A percentile compares a stretch with the other conserved stretches of the same genome.
These are phyloP conservation scores for Cichlasoma orientale DNA, from an alignment of 2,797 vertebrate species.

Conservation along the genomic window DNA sequence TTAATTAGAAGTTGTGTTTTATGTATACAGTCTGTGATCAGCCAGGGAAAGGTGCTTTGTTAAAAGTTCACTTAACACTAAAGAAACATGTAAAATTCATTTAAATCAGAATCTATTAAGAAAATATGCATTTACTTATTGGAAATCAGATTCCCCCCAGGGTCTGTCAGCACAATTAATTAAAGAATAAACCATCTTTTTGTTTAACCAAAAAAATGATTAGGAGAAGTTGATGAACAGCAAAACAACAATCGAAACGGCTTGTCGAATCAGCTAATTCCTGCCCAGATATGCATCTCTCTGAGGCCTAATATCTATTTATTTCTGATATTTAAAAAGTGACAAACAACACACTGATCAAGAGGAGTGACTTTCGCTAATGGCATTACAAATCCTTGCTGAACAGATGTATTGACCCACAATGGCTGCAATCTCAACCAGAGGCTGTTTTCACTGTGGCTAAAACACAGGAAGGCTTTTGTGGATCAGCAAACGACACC, in stretches of 20 bases:
- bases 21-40: too few species aligned
- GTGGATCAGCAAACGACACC: too few species aligned
- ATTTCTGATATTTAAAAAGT: not conserved
- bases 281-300: not conserved
- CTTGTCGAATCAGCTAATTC: not conserved
- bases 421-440: too few species aligned
- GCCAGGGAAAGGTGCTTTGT: not conserved
- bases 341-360: not conserved
- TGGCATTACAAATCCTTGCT: not conserved
- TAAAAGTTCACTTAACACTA: not conserved
- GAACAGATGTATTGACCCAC: too few species aligned
- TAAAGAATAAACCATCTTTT: not conserved
- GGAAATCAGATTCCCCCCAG: not conserved
- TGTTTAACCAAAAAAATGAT: too few species aligned
- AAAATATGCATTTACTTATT: not conserved
- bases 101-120: not conserved
- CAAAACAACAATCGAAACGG: not conserved
- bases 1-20: too few species aligned
- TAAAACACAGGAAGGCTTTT: too few species aligned
- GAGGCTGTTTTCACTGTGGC: too few species aligned
- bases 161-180: not conserved
- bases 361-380: too few species aligned
- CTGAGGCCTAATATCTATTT: not conserved
- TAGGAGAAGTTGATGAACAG: not conserved
- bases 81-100: accelerated